Conservation (phyloP, 2,797 vertebrate genomes). For the Sparidentex hasta region DNA sequence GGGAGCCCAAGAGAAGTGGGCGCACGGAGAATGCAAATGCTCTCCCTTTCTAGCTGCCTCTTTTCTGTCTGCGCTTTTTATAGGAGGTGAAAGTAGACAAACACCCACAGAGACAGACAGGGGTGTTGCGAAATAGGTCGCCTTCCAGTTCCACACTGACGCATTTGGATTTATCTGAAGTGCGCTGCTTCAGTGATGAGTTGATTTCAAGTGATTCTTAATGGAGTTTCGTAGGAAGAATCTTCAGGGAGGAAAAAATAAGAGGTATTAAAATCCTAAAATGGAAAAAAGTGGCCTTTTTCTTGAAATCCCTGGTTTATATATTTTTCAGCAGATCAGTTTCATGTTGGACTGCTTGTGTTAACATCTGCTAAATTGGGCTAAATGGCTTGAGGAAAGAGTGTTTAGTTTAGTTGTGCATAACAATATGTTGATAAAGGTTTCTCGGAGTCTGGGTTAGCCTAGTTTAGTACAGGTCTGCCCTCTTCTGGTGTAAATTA, state of each 20-base stretch:
- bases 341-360: conserved; percentile 32
- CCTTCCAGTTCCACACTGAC: conserved; percentile 65
- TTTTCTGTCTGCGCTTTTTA: conserved; percentile 65
- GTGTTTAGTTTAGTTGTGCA: conserved; percentile 6
- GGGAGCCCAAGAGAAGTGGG: conserved; percentile 33
- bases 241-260: conserved; percentile 2
- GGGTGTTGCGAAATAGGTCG: conserved; percentile 64
- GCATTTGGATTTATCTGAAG: conserved; percentile 46
- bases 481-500: conserved; percentile 72
- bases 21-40: conserved; percentile 49
- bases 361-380: conserved; percentile 54
- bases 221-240: not conserved
- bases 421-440: not conserved
- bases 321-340: conserved; percentile 27
- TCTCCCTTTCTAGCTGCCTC: conserved; percentile 31
- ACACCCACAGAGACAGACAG: conserved; percentile 73
- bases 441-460: not conserved
- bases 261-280: conserved; percentile 2
- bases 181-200: conserved; percentile 22
- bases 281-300: not conserved
- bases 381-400: conserved; percentile 27
- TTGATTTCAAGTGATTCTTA: conserved; percentile 12
- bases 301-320: conserved; percentile 8
- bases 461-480: conserved; percentile 46
- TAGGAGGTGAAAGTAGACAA: conserved; percentile 82